A percentile compares a stretch with the other conserved stretches of the same genome.
phyloP scores from a whole-genome alignment of 2,113 vertebrate species.

The Ibidorhyncha struthersii region DNA sequence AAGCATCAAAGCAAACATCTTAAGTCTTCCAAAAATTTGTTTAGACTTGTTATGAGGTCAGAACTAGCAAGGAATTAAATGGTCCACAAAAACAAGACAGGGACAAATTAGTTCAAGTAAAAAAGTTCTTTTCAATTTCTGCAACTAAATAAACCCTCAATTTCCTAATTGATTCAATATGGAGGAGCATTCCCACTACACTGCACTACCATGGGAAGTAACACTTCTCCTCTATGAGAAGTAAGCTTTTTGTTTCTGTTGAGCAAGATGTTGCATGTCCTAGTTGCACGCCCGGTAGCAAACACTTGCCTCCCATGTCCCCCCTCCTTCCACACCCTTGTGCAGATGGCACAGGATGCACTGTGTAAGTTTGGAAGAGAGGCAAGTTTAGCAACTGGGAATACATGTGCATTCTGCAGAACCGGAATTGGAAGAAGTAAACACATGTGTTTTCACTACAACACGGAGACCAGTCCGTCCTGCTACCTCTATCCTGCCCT shows the following conservation, averaged over 20 bases:
- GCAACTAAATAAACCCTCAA: background rate
- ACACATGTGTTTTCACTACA: background rate
- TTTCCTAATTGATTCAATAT: background rate
- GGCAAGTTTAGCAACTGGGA: background rate
- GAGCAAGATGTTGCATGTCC: background rate
- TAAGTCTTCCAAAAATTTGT: background rate
- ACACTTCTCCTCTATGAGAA: background rate
- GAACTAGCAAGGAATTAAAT: background rate
- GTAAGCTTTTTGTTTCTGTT: background rate
- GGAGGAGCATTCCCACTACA: background rate
- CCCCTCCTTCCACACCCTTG: background rate
- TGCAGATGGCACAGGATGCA: background rate
- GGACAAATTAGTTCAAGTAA: background rate
- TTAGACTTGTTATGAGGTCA: background rate
- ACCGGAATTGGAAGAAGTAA: background rate
- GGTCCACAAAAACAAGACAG: background rate
- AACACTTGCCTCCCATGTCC: background rate
- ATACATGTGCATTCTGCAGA: background rate
- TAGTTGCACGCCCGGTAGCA: fast-evolving
- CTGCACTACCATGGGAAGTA: background rate
- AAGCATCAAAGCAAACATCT: background rate
- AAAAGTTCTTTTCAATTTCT: background rate
- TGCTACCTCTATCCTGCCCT: background rate
- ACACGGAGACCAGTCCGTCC: background rate
- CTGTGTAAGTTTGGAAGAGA: background rate